phyloP scores from a whole-genome alignment of 2,797 vertebrate species.

The Enteromius viviparus region DNA sequence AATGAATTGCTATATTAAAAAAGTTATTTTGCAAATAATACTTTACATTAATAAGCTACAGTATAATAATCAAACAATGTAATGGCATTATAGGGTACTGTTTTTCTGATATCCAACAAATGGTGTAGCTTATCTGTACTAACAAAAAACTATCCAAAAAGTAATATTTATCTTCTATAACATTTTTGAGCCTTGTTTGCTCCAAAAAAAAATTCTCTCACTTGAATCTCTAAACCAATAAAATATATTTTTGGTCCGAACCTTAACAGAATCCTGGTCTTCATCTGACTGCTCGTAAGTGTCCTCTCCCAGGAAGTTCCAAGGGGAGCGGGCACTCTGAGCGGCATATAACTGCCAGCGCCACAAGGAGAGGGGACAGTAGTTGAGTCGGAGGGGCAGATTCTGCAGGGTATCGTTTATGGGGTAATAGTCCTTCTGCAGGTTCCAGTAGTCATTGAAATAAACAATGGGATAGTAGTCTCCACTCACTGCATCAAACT shows the following conservation, averaged over 20 bases:
- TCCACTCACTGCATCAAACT: conserved; percentile 92
- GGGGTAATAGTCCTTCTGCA: conserved; percentile 94
- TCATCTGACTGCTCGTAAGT: conserved; percentile 95
- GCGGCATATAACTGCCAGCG: conserved; percentile 97
- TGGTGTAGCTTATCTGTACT: not conserved
- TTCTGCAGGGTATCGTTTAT: conserved; percentile 85
- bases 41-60: not conserved
- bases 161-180: not conserved
- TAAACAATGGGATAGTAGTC: conserved; percentile 97
- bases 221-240: not conserved
- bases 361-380: conserved; percentile 93
- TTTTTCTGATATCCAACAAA: not conserved
- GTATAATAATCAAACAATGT: not conserved
- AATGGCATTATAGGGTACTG: not conserved
- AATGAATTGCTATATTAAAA: not conserved
- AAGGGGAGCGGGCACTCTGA: conserved; percentile 90
- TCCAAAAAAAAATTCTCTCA: not conserved
- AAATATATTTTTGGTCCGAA: conserved; percentile 55
- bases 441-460: conserved; percentile 99
- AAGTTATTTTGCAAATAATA: not conserved
- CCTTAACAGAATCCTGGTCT: conserved; percentile 97
- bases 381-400: conserved; percentile 86
- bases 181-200: not conserved
- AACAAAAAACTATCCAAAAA: not conserved
- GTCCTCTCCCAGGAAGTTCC: conserved; percentile 94